Base-by-base conservation (phyloP, 2,113 vertebrate species). In the Xenus cinereus region DNA sequence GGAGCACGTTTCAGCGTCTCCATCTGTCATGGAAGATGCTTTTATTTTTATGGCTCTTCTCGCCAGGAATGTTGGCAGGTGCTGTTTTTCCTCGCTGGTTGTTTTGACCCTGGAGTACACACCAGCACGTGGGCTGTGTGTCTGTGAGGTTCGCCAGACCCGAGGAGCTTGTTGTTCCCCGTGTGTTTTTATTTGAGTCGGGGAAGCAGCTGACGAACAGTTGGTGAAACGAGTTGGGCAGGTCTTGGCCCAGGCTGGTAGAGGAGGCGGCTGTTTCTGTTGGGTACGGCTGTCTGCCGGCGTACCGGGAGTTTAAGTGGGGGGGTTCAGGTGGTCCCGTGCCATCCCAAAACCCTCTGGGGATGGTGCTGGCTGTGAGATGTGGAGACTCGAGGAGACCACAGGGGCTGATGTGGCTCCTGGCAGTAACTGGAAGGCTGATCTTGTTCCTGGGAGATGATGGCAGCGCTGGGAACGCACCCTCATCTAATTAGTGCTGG, bases 291-390 rank as follows among this genome's bases (percentile, higher is more conserved):
- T 35, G 39, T 6, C 67, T 56, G 76, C 12, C 0, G 48, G 35
- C 13, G 1, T 5, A 18, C 14, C 0, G 32, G 53, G 53, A 0
- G 27, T 10, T 71, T 3, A 22, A 48, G 26, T 45, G 9, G 28
- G 41, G 9, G 28, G n/a, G 7, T 6, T 68, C 9, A 4, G 39
- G 35, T 46, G 64, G 9, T 39, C 51, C 22, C 1, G 1, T 39
- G 66, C 15, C 4, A 0, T 8, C 39, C 1, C 43, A 0, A 26
- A 14, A 6, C 13, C 46, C 2, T 0, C 30, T 23, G n/a, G n/a
- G 19, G 50, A 21, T 39, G 53, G 39, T 37, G 33, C 26, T 37
- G 8, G 9, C 22, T 48, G 66, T 48, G 33, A 24, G 59, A 60
- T 26, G 50, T 51, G 81, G 30, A 26, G 72, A 8, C 27, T 56